A percentile compares a stretch with the other conserved stretches of the same genome.
phyloP scores from a whole-genome alignment of 2,113 vertebrate species.

The Ceuthmochares aereus region DNA sequence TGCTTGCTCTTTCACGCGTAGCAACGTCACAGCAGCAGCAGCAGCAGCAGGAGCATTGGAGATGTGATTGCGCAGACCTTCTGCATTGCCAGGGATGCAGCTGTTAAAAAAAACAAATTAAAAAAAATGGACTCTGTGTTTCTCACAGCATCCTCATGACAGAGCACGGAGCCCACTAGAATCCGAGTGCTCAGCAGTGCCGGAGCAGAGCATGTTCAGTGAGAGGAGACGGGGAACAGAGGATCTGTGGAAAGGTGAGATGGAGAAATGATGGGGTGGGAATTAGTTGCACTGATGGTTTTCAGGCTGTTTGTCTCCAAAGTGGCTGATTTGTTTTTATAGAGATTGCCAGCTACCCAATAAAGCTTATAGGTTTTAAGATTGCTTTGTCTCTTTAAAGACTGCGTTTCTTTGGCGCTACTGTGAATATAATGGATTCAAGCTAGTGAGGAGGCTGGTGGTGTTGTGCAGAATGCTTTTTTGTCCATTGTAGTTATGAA shows the following conservation, averaged over 20 bases:
- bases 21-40: conserved; percentile 77
- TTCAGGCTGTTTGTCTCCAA: background rate
- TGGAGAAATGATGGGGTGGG: background rate
- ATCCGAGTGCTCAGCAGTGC: background rate
- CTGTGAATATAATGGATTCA: background rate
- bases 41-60: conserved; percentile 46
- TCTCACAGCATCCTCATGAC: conserved; percentile 7
- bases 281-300: background rate
- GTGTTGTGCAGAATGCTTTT: background rate
- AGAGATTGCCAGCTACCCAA: background rate
- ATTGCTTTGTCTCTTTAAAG: background rate
- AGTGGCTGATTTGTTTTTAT: background rate
- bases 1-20: conserved; percentile 54
- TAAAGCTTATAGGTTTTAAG: background rate
- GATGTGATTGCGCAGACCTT: conserved; percentile 80
- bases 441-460: background rate
- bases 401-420: background rate
- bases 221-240: background rate
- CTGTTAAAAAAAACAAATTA: conserved; percentile 28
- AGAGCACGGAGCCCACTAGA: background rate
- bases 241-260: conserved; percentile 57
- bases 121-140: conserved; percentile 5
- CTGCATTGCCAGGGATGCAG: conserved; percentile 78
- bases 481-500: conserved; percentile 14
- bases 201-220: background rate